Evolutionary conservation across 2,888 invertebrate genomes (phyloP).

Genomic region (Meteorus cinctellus): DNA sequence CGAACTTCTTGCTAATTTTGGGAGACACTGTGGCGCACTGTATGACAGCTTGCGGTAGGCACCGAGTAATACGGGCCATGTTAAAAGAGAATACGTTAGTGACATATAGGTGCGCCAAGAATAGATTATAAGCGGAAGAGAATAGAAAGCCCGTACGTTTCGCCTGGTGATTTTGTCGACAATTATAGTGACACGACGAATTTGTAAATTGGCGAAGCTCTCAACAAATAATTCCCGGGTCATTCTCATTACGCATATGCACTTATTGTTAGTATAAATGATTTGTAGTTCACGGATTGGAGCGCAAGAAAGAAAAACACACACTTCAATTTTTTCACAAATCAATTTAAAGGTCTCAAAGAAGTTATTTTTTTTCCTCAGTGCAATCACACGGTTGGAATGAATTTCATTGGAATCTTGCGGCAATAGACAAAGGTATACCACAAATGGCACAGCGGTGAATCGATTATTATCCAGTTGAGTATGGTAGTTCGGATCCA

Average conservation of each 20-base stretch:
- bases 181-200: slow-evolving; percentile 36
- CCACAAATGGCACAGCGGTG: slow-evolving; percentile 25
- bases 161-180: slow-evolving; percentile 29
- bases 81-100: slow-evolving; percentile 57
- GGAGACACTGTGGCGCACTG: slow-evolving; percentile 13
- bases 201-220: slow-evolving; percentile 39
- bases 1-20: slow-evolving; percentile 19
- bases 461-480: slow-evolving; percentile 32
- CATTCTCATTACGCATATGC: not conserved
- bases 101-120: slow-evolving; percentile 52
- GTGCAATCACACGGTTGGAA: not conserved
- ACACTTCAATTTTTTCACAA: too few species aligned
- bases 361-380: not conserved
- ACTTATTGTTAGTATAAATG: not conserved
- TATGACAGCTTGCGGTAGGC: slow-evolving; percentile 26
- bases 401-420: slow-evolving; percentile 3
- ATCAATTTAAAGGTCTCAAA: too few species aligned
- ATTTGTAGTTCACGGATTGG: not conserved
- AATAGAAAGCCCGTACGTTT: slow-evolving; percentile 47
- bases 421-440: slow-evolving; percentile 2
- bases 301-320: too few species aligned
- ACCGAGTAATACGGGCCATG: slow-evolving; percentile 23
- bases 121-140: slow-evolving; percentile 55
- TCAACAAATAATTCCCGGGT: slow-evolving; percentile 23
- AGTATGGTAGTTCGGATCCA: not conserved